Conservation (phyloP, 2,113 vertebrate species). For the Dipodomys merriami region DNA sequence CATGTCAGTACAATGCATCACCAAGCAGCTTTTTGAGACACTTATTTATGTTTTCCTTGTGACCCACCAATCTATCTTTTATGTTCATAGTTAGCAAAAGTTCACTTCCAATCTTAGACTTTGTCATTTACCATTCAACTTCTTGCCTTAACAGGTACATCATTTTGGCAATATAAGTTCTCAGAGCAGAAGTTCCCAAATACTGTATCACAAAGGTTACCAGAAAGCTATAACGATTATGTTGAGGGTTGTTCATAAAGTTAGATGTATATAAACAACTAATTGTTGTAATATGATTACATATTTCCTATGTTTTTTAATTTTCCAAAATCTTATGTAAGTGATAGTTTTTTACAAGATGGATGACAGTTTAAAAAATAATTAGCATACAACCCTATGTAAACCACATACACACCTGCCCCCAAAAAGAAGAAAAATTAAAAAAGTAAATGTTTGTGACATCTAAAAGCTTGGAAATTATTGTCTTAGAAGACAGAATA, state of each 20-base stretch:
- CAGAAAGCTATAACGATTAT: not conserved
- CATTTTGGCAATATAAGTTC: not conserved
- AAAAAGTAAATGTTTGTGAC: not conserved
- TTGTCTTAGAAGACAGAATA: not conserved
- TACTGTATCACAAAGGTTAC: not conserved
- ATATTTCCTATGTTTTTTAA: not conserved
- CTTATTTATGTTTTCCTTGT: slow-evolving; percentile 4
- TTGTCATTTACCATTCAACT: not conserved
- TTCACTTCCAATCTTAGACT: not conserved
- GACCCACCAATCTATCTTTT: not conserved
- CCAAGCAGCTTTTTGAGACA: not conserved
- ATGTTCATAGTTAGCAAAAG: not conserved
- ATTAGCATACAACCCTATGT: not conserved
- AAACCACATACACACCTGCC: not conserved
- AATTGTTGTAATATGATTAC: not conserved
- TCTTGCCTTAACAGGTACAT: not conserved
- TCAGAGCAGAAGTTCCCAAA: not conserved
- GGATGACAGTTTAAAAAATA: not conserved
- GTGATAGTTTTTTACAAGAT: not conserved
- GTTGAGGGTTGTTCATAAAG: not conserved
- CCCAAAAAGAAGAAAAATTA: not conserved
- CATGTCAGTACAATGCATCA: not conserved
- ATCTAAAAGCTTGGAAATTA: not conserved
- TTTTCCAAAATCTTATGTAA: not conserved
- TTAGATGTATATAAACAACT: not conserved